These are phyloP conservation scores for Calypte anna DNA, from an alignment of 2,113 vertebrate genomes.

Conservation along the genomic window DNA sequence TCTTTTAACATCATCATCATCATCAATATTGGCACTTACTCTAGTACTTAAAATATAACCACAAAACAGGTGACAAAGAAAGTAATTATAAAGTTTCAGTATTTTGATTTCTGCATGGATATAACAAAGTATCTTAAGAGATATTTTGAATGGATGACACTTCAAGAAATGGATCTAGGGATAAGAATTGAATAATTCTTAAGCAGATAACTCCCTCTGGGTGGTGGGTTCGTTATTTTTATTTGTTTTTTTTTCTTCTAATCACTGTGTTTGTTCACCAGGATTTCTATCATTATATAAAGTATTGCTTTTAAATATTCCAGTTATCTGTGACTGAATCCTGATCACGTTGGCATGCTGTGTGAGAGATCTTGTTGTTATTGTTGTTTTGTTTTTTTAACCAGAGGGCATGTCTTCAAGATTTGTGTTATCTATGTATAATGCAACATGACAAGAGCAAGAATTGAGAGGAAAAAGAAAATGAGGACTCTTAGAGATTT, in stretches of 20 bases:
- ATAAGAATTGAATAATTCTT: background rate
- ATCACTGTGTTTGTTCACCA: background rate
- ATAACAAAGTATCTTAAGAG: background rate
- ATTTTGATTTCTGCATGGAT: background rate
- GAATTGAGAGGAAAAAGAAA: slow-evolving; percentile 30
- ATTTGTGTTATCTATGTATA: slow-evolving; percentile 62
- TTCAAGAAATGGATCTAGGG: background rate
- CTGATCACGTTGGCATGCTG: background rate
- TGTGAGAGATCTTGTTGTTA: slow-evolving; percentile 35
- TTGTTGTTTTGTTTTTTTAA: slow-evolving; percentile 36
- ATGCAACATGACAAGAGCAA: slow-evolving; percentile 62
- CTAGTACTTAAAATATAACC: background rate
- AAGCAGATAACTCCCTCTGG: background rate
- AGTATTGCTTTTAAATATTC: slow-evolving; percentile 11
- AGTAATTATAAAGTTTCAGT: background rate
- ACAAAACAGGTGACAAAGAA: background rate
- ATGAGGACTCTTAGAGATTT: slow-evolving; percentile 3
- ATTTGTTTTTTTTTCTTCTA: background rate
- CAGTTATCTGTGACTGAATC: slow-evolving; percentile 49
- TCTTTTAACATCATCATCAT: background rate
- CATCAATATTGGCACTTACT: background rate
- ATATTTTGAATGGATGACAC: background rate
- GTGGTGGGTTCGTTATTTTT: background rate
- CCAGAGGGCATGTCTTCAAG: slow-evolving; percentile 41
- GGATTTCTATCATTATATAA: background rate